These are phyloP conservation scores for Lepetodrilus schrolli DNA, from an alignment of 2,888 invertebrate species.

Conservation along the genomic window DNA sequence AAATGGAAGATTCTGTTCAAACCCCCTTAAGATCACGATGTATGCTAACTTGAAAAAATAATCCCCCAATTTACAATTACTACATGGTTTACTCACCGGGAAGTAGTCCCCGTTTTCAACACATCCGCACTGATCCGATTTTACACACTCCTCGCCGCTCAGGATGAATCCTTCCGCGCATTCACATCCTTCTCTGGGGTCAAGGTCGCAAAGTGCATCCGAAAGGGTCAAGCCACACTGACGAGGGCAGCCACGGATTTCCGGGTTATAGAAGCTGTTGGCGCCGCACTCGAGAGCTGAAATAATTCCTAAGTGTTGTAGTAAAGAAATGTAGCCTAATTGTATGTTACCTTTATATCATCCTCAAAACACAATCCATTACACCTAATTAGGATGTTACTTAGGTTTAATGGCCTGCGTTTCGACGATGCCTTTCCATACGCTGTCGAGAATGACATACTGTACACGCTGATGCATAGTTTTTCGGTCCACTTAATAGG, in stretches of 20 bases:
- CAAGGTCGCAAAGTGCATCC: slow-evolving; percentile 29
- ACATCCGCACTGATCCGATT: slow-evolving; percentile 57
- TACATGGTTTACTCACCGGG: slow-evolving; percentile 36
- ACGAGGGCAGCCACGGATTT: slow-evolving; percentile 39
- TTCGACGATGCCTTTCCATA: too few relatives aligned
- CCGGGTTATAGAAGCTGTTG: slow-evolving; percentile 38
- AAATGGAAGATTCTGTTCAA: too few relatives aligned
- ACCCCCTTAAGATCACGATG: too few relatives aligned
- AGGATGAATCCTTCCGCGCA: slow-evolving; percentile 65
- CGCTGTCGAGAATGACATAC: too few relatives aligned
- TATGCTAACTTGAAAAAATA: too few relatives aligned
- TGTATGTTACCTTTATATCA: not conserved
- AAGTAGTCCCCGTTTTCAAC: slow-evolving; percentile 46
- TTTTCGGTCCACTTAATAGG: too few relatives aligned
- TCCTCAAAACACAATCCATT: too few relatives aligned
- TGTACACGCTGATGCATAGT: too few relatives aligned
- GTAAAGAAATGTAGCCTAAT: not conserved
- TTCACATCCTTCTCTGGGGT: slow-evolving; percentile 59
- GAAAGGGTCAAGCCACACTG: slow-evolving; percentile 37
- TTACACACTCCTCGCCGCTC: slow-evolving; percentile 46
- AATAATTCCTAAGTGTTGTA: not conserved
- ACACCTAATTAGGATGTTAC: too few relatives aligned
- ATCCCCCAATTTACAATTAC: too few relatives aligned
- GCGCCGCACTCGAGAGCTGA: slow-evolving; percentile 39
- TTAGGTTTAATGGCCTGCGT: too few relatives aligned